These are phyloP conservation scores for Gastrophryne carolinensis DNA, from an alignment of 2,797 vertebrate genomes.

Conservation along the genomic window DNA sequence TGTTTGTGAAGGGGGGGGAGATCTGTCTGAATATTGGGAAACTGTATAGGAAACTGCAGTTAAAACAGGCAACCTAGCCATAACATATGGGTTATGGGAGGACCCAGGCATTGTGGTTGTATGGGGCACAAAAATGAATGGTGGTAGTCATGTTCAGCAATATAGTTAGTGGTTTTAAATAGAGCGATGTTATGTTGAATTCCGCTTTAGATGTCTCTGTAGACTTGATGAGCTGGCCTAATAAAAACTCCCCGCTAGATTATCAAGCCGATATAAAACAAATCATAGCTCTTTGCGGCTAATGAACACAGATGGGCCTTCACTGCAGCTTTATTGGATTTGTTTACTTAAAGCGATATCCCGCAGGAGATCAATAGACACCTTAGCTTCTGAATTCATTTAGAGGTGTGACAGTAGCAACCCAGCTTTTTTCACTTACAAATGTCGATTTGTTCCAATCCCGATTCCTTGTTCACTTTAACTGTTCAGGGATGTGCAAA, in stretches of 20 bases:
- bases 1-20: no score
- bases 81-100: no score
- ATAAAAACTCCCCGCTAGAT: background rate
- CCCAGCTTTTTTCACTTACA: conserved; percentile 36
- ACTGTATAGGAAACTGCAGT: no score
- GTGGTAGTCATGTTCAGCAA: no score
- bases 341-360: conserved; percentile 48
- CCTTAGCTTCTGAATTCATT: conserved; percentile 15
- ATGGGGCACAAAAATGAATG: no score
- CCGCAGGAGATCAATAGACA: background rate
- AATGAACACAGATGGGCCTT: conserved; percentile 52
- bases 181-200: no score
- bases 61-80: no score
- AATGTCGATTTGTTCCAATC: conserved; percentile 9
- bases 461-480: background rate
- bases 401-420: background rate
- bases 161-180: no score
- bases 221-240: background rate
- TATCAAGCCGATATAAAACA: conserved; percentile 1
- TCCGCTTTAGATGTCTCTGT: no score
- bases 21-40: no score
- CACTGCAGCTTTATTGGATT: conserved; percentile 17
- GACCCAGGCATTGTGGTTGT: no score
- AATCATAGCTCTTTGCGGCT: conserved; percentile 18
- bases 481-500: background rate